Evolutionary conservation across 2,113 vertebrate species (phyloP), one percentile per base, ranked within the genome.

Genomic region (Aptenodytes patagonicus): DNA sequence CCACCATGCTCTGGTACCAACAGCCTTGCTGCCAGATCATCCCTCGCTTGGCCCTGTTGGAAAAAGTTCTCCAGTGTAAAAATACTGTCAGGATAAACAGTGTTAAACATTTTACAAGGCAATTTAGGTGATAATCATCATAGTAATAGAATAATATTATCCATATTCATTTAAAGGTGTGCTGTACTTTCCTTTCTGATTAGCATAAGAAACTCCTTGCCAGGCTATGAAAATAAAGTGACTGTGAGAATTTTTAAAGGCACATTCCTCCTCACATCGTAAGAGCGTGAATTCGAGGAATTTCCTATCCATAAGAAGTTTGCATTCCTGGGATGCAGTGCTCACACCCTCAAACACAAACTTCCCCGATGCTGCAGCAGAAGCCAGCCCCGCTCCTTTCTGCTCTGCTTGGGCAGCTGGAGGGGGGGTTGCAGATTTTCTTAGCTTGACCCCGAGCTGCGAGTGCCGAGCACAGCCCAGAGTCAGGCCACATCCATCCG

Each of bases 261-360:
- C 69, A 31, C 82, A 58, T 95, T 96, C 80, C 64, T 85, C 11
- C 40, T 93, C 0, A 1, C 62, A 82, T 88, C 42, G 2, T 89
- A 84, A 85, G 85, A 89, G 54, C 90, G 91, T 94, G 95, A 98
- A 97, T 96, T 87, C 57, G 36, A 96, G 94, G 95, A 96, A 97
- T 98, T 97, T 97, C 96, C 96, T 95, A 93, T 76, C 76, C 75
- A 19, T 40, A 62, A 96, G 90, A 77, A 92, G 29, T 81, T 92
- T 91, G 93, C 94, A 91, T 97, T 97, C 91, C 95, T 76, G 88
- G 75, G 75, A 72, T 2, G 10, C 61, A 52, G 22, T 11, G 52
- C 76, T 68, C 6, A 22, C 83, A 91, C 80, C 77, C 90, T 91
- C 32, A 13, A 83, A 87, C 66, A 57, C 38, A 29, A 31, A 29